Evolutionary conservation across 2,888 invertebrate species (phyloP).

Genomic region (Drosophila nr. perissopoda): DNA sequence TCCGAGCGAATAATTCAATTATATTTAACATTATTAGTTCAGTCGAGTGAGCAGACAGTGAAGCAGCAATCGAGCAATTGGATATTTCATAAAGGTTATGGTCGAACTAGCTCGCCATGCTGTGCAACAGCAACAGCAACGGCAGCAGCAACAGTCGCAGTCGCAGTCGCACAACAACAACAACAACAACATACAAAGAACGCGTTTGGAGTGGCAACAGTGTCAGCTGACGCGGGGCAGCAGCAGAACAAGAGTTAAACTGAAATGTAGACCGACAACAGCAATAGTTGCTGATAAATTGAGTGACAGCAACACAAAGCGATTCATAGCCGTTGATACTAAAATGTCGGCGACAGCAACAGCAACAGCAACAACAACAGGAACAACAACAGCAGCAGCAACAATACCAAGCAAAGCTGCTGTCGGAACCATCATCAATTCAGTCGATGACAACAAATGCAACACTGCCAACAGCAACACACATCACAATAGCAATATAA

Average conservation of each 20-base stretch:
- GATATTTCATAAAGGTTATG: constrained; percentile 37
- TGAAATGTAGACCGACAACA: constrained; percentile 46
- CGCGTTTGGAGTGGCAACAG: constrained; percentile 21
- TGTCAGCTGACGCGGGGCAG: constrained; percentile 31
- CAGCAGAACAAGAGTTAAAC: constrained; percentile 52
- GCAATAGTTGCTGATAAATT: constrained; percentile 35
- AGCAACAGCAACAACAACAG: constrained; percentile 21
- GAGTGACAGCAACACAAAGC: constrained; percentile 36
- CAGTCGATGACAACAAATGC: constrained; percentile 25
- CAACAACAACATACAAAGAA: constrained; percentile 6
- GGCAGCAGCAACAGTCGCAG: constrained; percentile 30
- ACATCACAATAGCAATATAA: constrained; percentile 57
- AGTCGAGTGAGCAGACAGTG: background rate
- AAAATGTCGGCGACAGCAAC: constrained; percentile 32
- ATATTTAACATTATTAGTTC: constrained; percentile 36
- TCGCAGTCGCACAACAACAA: constrained; percentile 10
- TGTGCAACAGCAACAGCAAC: constrained; percentile 53
- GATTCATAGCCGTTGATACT: constrained; percentile 32
- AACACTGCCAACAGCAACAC: constrained; percentile 45
- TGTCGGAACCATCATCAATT: constrained; percentile 7
- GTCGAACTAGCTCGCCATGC: constrained; percentile 53
- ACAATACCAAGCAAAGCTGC: constrained; percentile 19
- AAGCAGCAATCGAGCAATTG: background rate
- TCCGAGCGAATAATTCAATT: constrained; percentile 25
- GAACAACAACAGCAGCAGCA: constrained; percentile 10